Base-by-base conservation (phyloP, 2,888 invertebrate genomes). In the Mesorhabditis belari region DNA sequence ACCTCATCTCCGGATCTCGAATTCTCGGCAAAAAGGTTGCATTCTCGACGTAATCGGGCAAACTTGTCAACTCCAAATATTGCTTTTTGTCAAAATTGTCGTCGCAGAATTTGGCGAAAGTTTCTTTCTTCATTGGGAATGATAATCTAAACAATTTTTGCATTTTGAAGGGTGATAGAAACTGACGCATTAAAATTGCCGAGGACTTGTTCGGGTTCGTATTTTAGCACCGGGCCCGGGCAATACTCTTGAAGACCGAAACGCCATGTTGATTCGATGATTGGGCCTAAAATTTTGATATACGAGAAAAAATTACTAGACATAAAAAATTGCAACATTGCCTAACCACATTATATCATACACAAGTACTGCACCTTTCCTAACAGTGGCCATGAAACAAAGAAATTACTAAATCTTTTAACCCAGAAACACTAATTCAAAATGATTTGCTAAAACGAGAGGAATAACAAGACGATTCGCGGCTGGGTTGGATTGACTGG, bases 231-330 rank as follows among this genome's bases (percentile, higher is more conserved):
- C 17, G 66, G 59, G 2, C 77, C 77, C 1, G 77, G 77, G 58
- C 77, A 77, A 23, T 65, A 60, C n/a, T 64, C 62, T 55, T 75
- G 62, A 4, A 73, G 26, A 25, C 69, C 69, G 26, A 69, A 67
- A 23, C 61, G 60, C 68, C 69, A 73, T 4, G 71, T 25, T 17
- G 63, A 57, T 3, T 63, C 29, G 2, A 71, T 29, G 51, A 73
- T 69, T n/a, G n/a, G n/a, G n/a, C n/a, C n/a, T 26, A 67, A 66
- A 60, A 64, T n/a, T 59, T 55, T 52, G 65, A 67, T 4, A 5
- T 2, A 52, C 73, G n/a, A n/a, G n/a, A n/a, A n/a, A n/a, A n/a
- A n/a, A n/a, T n/a, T n/a, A n/a, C n/a, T n/a, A n/a, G n/a, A n/a
- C n/a, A n/a, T n/a, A n/a, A n/a, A n/a, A n/a, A n/a, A n/a, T n/a